These are phyloP conservation scores for Astatoreochromis straeleni DNA, from an alignment of 2,113 vertebrate genomes.

Conservation along the genomic window DNA sequence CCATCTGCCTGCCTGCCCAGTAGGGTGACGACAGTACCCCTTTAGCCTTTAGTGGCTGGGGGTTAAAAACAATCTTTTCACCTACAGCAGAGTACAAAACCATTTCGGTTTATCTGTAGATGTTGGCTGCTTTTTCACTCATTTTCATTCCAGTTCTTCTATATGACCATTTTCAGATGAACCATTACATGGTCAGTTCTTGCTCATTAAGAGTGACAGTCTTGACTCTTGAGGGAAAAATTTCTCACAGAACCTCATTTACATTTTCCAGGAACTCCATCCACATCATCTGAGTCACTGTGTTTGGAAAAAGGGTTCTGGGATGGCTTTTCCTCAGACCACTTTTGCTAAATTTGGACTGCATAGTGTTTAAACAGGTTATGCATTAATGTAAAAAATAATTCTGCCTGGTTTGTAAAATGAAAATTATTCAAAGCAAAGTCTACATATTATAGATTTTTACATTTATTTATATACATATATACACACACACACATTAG, in stretches of 20 bases:
- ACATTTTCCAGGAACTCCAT: not conserved
- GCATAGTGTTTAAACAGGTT: not conserved
- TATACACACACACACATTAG: rapidly evolving
- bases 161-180: rapidly evolving
- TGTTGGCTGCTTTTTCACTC: not conserved
- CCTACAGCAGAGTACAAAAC: not conserved
- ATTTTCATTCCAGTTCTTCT: not conserved
- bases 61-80: not conserved
- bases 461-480: not conserved
- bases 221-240: not conserved
- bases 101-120: rapidly evolving
- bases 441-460: not conserved
- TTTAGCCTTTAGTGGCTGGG: not conserved
- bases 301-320: not conserved
- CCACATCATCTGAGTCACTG: not conserved
- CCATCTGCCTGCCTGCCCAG: not conserved
- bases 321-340: not conserved
- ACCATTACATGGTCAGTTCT: not conserved
- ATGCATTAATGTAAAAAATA: not conserved
- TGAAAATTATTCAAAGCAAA: not conserved
- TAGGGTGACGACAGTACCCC: rapidly evolving
- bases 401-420: not conserved
- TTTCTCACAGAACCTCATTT: not conserved
- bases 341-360: not conserved
- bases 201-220: not conserved